A percentile compares a stretch with the other conserved stretches of the same genome.
phyloP scores from a whole-genome alignment of 2,888 invertebrate species.

The Cryptus viduatorius region DNA sequence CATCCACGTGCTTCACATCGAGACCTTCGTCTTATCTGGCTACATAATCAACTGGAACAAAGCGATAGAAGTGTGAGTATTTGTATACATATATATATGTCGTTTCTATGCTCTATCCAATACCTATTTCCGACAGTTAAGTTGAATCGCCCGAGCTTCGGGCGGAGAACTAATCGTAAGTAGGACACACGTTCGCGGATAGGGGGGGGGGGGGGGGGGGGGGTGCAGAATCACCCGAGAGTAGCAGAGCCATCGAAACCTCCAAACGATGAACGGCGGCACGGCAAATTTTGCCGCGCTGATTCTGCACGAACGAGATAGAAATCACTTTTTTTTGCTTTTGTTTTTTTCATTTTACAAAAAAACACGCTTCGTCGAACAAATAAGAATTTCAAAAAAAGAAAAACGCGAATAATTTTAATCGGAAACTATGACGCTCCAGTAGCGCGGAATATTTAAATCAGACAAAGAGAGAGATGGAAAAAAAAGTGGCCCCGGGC shows the following conservation, averaged over 20 bases:
- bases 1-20: constrained; percentile 98
- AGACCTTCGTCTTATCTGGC: constrained; percentile 97
- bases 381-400: constrained; percentile 51
- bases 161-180: constrained; percentile 67
- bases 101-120: constrained; percentile 60
- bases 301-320: constrained; percentile 39
- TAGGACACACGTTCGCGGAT: constrained; percentile 63
- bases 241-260: constrained; percentile 7
- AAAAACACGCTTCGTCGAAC: constrained; percentile 28
- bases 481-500: constrained; percentile 20
- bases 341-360: not conserved
- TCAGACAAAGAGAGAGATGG: not conserved
- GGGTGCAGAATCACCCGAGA: not conserved
- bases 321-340: constrained; percentile 23
- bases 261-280: not conserved
- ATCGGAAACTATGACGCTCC: constrained; percentile 52
- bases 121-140: constrained; percentile 66
- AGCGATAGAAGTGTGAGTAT: constrained; percentile 98
- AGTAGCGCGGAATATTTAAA: constrained; percentile 60
- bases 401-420: constrained; percentile 55
- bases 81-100: constrained; percentile 61
- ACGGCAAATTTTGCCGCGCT: constrained; percentile 54
- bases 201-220: constrained; percentile 20
- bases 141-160: constrained; percentile 60
- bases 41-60: constrained; percentile 99